Evolutionary conservation across 2,888 invertebrate species (phyloP), one percentile per base, ranked within the genome.

Genomic region (Pristionchus arcanus): DNA sequence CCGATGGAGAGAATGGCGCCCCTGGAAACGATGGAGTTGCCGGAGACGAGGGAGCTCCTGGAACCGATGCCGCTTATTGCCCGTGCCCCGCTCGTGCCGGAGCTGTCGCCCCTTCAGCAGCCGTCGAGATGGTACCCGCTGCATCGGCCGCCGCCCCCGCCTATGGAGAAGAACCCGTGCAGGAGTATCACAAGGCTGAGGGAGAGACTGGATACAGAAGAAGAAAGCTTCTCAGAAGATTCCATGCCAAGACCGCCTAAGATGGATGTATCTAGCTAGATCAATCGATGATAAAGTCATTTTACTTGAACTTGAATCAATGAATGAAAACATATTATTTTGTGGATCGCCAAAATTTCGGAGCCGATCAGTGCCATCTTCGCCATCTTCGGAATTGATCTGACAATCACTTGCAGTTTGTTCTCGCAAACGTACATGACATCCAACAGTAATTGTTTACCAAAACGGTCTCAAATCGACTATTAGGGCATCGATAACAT

Each of bases 11-110:
- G 19, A 53, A 25, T 28, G 92, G 92, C 87, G 90, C 92, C 42
- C 91, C 92, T 71, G 92, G 92, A 91, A 42, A 59, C 16, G 90
- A 91, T 42, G 92, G 92, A 90, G 77, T 81, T 16, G 90, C 90
- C 25, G 92, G 92, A 92, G 89, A 90, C 53, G 91, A 92, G 84
- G 92, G 92, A 91, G 90, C 90, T 87, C 91, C 91, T 84, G 92
- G 92, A 91, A 71, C 74, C 37, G 92, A 92, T 53, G 92, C 87
- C 42, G 87, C 87, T 25, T 89, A 89, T 31, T 89, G 89, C 49
- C 89, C 89, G 9, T 89, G 89, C 83, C 89, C 89, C 19, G 42
- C 49, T 37, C 81, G 89, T n/a, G 28, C 81, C n/a, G 89, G 89
- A 25, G 89, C 81, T 15, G 37, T 28, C 11, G 25, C 63, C 11